These are phyloP conservation scores for Platorchestia sp. DNA, from an alignment of 1,140 invertebrate genomes.

Conservation along the genomic window DNA sequence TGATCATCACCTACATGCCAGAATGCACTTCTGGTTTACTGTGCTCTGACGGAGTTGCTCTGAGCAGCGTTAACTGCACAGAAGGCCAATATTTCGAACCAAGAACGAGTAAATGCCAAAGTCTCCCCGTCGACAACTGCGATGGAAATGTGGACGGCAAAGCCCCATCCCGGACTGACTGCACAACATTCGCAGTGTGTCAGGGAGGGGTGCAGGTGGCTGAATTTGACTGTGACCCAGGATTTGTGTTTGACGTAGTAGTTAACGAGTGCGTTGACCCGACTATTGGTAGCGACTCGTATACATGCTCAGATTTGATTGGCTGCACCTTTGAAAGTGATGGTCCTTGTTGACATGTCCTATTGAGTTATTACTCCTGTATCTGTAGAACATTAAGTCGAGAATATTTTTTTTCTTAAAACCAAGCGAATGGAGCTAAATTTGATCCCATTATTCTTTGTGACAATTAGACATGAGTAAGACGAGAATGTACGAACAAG, in stretches of 20 bases:
- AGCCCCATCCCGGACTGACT: background rate
- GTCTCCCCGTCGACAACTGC: background rate
- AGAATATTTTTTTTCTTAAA: too few species aligned
- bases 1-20: background rate
- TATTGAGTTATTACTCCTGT: background rate
- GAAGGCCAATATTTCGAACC: background rate
- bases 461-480: too few species aligned
- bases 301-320: background rate
- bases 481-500: too few species aligned
- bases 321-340: slow-evolving; percentile 7
- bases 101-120: background rate
- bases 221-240: background rate
- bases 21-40: background rate
- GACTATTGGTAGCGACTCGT: too few species aligned
- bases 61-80: background rate
- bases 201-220: background rate
- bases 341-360: too few species aligned
- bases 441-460: too few species aligned
- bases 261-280: background rate
- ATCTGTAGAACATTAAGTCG: background rate
- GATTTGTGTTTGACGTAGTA: background rate
- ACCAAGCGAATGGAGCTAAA: too few species aligned
- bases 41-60: background rate
- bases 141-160: background rate
- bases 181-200: background rate